Evolutionary conservation across 2,797 vertebrate species (phyloP).

Genomic region (Sebastes melanostomus): DNA sequence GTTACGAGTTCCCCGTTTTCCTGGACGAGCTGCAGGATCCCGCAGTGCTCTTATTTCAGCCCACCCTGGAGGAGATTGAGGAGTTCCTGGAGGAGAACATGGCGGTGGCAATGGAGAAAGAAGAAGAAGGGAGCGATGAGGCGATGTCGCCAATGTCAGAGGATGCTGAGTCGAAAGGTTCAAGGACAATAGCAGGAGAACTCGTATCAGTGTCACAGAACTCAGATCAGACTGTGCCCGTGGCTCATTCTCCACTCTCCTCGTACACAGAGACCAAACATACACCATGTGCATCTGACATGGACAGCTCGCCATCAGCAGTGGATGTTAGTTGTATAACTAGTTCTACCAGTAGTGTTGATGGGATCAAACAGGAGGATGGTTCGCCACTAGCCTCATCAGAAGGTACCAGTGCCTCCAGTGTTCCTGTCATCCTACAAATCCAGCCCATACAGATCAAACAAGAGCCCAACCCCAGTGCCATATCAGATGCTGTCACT

Average conservation of each 20-base stretch:
- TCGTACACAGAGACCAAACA: conserved; percentile 79
- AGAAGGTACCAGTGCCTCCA: conserved; percentile 47
- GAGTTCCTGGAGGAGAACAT: conserved; percentile 99
- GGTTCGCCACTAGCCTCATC: conserved; percentile 35
- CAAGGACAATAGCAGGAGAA: conserved; percentile 49
- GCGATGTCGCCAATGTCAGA: conserved; percentile 60
- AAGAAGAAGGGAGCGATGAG: conserved; percentile 82
- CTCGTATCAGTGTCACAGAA: conserved; percentile 60
- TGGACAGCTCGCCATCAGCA: conserved; percentile 55
- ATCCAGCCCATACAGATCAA: conserved; percentile 94
- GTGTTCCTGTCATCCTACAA: conserved; percentile 90
- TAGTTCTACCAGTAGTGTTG: conserved; percentile 36
- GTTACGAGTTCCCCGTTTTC: conserved; percentile 88
- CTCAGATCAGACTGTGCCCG: conserved; percentile 86
- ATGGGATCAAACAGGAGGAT: conserved; percentile 81
- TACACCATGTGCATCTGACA: conserved; percentile 28
- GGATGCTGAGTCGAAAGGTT: conserved; percentile 44
- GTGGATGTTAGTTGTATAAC: conserved; percentile 39
- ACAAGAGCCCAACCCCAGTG: conserved; percentile 81
- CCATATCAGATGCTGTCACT: conserved; percentile 61
- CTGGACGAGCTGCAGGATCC: conserved; percentile 87
- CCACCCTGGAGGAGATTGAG: conserved; percentile 97
- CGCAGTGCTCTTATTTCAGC: conserved; percentile 89
- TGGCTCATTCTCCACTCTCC: conserved; percentile 44
- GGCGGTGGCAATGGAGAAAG: conserved; percentile 85